A percentile compares a stretch with the other conserved stretches of the same genome.
phyloP scores from a whole-genome alignment of 2,888 invertebrate species.

The Philereme vetulata region DNA sequence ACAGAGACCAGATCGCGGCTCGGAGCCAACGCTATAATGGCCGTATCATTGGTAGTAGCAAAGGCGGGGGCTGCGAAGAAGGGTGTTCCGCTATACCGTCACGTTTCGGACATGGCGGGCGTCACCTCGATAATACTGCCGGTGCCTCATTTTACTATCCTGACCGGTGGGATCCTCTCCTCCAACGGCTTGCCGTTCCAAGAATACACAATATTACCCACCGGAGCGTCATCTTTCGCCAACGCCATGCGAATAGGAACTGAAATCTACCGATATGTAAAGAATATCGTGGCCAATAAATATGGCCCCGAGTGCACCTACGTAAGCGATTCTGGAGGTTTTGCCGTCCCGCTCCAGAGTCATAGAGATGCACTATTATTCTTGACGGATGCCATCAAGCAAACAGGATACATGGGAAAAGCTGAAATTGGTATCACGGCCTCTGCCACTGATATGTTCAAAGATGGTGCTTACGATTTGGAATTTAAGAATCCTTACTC shows the following conservation, averaged over 20 bases:
- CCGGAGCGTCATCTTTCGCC: slow-evolving; percentile 94
- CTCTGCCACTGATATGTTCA: slow-evolving; percentile 97
- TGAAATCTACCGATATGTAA: slow-evolving; percentile 96
- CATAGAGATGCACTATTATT: slow-evolving; percentile 96
- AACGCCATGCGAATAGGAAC: slow-evolving; percentile 99
- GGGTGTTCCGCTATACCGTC: slow-evolving; percentile 92
- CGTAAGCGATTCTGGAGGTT: slow-evolving; percentile 98
- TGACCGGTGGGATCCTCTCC: slow-evolving; percentile 98
- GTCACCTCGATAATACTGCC: slow-evolving; percentile 95
- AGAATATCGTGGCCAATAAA: slow-evolving; percentile 94
- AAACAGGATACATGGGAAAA: slow-evolving; percentile 97
- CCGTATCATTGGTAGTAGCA: slow-evolving; percentile 96
- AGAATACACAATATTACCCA: slow-evolving; percentile 97
- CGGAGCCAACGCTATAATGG: slow-evolving; percentile 98
- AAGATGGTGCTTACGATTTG: slow-evolving; percentile 93
- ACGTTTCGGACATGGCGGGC: slow-evolving; percentile 97
- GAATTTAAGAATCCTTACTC: slow-evolving; percentile 98
- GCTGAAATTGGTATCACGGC: slow-evolving; percentile 98
- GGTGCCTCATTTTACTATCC: slow-evolving; percentile 98
- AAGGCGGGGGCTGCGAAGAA: slow-evolving; percentile 99
- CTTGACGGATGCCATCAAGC: slow-evolving; percentile 93
- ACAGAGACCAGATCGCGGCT: slow-evolving; percentile 97
- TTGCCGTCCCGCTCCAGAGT: slow-evolving; percentile 97
- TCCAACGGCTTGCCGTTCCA: slow-evolving; percentile 98
- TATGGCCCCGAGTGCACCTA: slow-evolving; percentile 96